Evolutionary conservation across 2,888 invertebrate genomes (phyloP), one percentile per base, ranked within the genome.

Genomic region (Chrysolina americana): DNA sequence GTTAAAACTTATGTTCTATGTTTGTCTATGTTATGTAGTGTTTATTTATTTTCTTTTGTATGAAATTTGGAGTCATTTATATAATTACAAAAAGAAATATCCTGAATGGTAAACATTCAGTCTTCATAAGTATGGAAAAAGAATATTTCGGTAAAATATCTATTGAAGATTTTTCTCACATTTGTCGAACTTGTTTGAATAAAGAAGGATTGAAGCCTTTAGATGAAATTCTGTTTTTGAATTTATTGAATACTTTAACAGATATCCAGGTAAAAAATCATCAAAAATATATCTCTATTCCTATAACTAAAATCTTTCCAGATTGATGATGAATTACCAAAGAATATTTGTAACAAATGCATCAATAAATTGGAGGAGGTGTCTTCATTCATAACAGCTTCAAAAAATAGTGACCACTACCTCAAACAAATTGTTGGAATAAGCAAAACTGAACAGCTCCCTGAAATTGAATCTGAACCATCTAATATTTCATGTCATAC

Each of bases 301-400:
- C 5, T 5, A 10, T 48, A n/a, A 50, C 11, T 44, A 41, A 19
- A 6, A 47, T 21, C 41, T 50, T 74, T 79, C 44, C 64, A 77
- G 77, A 70, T 79, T 44, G 66, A 77, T 65, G 76, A 75, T 41
- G 73, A 73, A 62, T 72, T 79, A 41, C 79, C 79, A 62, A 70
- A 53, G 71, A 76, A 79, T 75, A 63, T 76, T 23, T 79, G 79
- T 66, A 36, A n/a, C 15, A 23, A n/a, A 13, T 79, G 79, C 50
- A 41, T 75, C 8, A 8, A 50, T 59, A 71, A 74, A 41, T 21
- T 77, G 47, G 63, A 75, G 65, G 71, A 75, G 21, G 73, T 77
- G 50, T 74, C 72, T 13, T 41, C 36, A 13, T 79, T 79, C 74
- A 75, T 76, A 28, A 65, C 48, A 21, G 17, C 63, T 65, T 62